Evolutionary conservation across 2,888 invertebrate species (phyloP), one percentile per base, ranked within the genome.

Genomic region (Caenorhabditis japonica): DNA sequence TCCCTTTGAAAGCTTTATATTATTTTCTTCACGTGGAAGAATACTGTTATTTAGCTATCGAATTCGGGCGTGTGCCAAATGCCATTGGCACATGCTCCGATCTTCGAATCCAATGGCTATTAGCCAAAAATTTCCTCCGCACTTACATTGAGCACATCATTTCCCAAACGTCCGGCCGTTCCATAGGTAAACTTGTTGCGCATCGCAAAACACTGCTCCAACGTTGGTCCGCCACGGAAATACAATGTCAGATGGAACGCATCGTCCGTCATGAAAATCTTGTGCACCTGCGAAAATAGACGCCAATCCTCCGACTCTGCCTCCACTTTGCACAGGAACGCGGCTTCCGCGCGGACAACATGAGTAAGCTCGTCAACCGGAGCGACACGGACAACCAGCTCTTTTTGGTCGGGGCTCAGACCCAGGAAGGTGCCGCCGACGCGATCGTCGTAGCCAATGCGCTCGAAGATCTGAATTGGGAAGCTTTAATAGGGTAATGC

Each of bases 391-490:
- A 84, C 52, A 1, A 84, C 82, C 5, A 84, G 68, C 53, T 84
- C 80, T 53, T 80, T 77, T n/a, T 61, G 72, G 12, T 69, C 73
- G n/a, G 77, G 51, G 10, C 51, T 61, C 3, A 72, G n/a, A 10
- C 69, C 82, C 53, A 82, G 62, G 59, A 80, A 84, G 7, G 83
- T 75, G 8, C 73, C 83, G 7, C 84, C 84, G 23, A 82, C 75
- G 13, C 39, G 51, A 52, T 84, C 82, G 47, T 83, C 76, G 59
- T 61, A 84, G 4, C 84, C 84, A 49, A 81, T 79, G n/a, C 84
- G 61, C 53, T 83, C 83, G 62, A 75, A 79, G 19, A 84, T 75
- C 81, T 83, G 51, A 10, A 30, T 30, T 30, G 7, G 5, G 30
- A 30, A 30, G 30, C 30, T 30, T n/a, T n/a, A n/a, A n/a, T n/a